phyloP scores from a whole-genome alignment of 1,140 invertebrate species.

The Cotesia typhae region DNA sequence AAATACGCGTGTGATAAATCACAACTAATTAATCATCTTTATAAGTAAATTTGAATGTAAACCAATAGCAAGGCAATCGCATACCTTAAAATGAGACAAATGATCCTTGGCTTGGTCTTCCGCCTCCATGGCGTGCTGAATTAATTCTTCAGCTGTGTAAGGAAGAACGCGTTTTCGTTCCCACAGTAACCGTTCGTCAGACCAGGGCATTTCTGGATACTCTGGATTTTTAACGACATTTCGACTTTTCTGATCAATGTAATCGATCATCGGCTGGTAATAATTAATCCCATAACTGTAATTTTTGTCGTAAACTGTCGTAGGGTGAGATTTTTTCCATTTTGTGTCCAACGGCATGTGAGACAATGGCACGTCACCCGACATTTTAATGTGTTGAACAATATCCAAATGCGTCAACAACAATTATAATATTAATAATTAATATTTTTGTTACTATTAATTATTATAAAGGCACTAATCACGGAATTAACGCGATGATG shows the following conservation, averaged over 20 bases:
- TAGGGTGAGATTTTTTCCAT: conserved; percentile 63
- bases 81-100: conserved; percentile 67
- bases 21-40: no score
- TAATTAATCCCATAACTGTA: conserved; percentile 82
- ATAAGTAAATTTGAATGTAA: no score
- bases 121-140: conserved; percentile 70
- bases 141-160: conserved; percentile 73
- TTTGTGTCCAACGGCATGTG: conserved; percentile 64
- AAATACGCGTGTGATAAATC: no score
- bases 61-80: conserved; percentile 24
- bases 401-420: conserved; percentile 20
- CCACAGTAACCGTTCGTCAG: conserved; percentile 70
- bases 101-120: conserved; percentile 74
- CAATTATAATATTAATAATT: not conserved
- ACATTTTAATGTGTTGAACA: conserved; percentile 46
- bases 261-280: conserved; percentile 86
- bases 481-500: no score
- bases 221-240: conserved; percentile 56
- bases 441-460: conserved; percentile 2
- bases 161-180: conserved; percentile 65
- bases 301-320: conserved; percentile 78
- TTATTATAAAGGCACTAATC: not conserved
- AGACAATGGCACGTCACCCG: conserved; percentile 51
- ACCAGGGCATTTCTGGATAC: conserved; percentile 76
- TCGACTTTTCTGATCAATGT: conserved; percentile 70